Evolutionary conservation across 2,797 vertebrate genomes (phyloP).

Genomic region (Lutjanus campechanus): DNA sequence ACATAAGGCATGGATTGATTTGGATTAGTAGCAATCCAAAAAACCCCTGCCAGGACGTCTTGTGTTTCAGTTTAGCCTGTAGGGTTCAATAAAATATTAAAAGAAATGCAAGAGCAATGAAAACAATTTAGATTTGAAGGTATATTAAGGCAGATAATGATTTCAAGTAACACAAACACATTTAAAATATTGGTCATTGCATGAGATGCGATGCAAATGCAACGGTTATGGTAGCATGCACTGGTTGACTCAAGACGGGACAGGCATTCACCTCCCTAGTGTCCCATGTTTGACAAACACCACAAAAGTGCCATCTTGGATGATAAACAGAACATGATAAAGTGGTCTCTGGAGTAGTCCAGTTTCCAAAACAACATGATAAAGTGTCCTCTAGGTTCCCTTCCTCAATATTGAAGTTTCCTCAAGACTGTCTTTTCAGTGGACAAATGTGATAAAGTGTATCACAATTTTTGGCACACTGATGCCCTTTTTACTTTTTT

Average conservation of each 20-base stretch:
- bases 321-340: no score
- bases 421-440: no score
- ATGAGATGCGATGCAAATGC: conserved; percentile 12
- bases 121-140: conserved; percentile 39
- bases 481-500: no score
- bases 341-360: no score
- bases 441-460: neutral
- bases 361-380: no score
- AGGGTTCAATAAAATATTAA: conserved; percentile 40
- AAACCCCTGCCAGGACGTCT: conserved; percentile 32
- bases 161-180: conserved; percentile 26
- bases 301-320: no score
- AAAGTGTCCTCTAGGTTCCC: no score
- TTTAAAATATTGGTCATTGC: conserved; percentile 12
- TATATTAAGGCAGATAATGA: conserved; percentile 4
- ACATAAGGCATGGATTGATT: conserved; percentile 54
- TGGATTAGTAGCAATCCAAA: conserved; percentile 42
- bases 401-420: no score
- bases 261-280: no score
- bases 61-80: conserved; percentile 61
- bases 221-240: neutral
- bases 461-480: neutral
- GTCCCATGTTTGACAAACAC: no score
- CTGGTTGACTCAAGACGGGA: no score
- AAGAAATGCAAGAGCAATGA: conserved; percentile 48